Evolutionary conservation across 2,888 invertebrate genomes (phyloP), one percentile per base, ranked within the genome.

Genomic region (Drosophila limbata): DNA sequence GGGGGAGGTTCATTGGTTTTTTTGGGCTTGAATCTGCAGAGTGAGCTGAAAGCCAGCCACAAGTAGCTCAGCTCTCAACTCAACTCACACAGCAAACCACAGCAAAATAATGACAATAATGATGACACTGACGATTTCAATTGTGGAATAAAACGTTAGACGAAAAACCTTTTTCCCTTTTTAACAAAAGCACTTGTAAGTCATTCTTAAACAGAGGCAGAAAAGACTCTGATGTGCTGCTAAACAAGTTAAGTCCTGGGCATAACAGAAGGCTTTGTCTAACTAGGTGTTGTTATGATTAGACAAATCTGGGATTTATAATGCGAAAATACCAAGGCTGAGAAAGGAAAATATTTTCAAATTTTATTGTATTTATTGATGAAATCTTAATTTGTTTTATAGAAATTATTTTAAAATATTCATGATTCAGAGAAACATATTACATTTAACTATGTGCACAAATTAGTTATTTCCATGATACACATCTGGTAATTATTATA

Each of bases 61-160:
- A 73, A 78, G 65, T 73, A 73, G 78, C 73, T 73, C 35, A 55
- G 62, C 33, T 44, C 52, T 57, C 39, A 11, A 28, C 59, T 45
- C 28, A 11, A 39, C 59, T 6, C 51, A 51, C 25, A 56, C 47
- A 37, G 37, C 4, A 5, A 40, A 45, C 64, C 59, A 48, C 68
- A 63, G 52, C 68, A 66, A 55, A 60, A 61, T 66, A 61, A 77
- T 53, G 45, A 73, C 80, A 44, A 67, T 67, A 79, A 79, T 72
- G 66, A 79, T 80, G 84, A 71, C 86, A 85, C 77, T 81, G 77
- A 80, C 59, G 84, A 73, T 52, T 83, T 73, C 64, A 65, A 76
- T 73, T 73, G 75, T 55, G 17, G 47, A 8, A 28, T 50, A 40
- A 62, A 74, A 62, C 52, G 64, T 52, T 69, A 69, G 19, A 57